These are phyloP conservation scores for Ranitomeya imitator DNA, from an alignment of 2,113 vertebrate genomes.

Conservation along the genomic window DNA sequence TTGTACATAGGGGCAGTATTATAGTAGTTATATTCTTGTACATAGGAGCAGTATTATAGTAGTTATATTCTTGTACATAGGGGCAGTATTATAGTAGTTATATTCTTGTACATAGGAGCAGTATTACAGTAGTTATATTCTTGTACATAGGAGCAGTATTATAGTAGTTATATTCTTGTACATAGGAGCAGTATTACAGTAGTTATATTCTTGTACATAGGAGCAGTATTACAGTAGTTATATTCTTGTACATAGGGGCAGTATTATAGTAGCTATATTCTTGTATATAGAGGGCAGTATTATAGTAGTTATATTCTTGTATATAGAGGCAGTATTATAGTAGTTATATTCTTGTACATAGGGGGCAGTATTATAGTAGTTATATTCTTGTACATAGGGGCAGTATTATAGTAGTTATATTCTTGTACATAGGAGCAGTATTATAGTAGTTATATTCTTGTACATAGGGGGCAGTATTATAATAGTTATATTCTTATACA, in stretches of 20 bases:
- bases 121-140: conserved; percentile 6
- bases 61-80: conserved; percentile 8
- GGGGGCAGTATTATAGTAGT: no score
- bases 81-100: conserved; percentile 2
- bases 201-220: background rate
- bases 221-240: background rate
- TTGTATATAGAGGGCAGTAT: background rate
- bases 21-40: background rate
- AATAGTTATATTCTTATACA: background rate
- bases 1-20: no score
- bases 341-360: no score
- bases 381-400: no score
- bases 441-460: background rate
- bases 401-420: background rate
- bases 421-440: background rate
- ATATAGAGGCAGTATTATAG: background rate
- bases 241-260: background rate
- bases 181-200: background rate
- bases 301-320: background rate
- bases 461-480: no score
- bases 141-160: conserved; percentile 4
- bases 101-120: background rate
- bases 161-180: background rate
- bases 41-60: background rate
- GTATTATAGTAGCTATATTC: background rate